phyloP scores from a whole-genome alignment of 2,113 vertebrate genomes.

The Myrmecophaga tridactyla region DNA sequence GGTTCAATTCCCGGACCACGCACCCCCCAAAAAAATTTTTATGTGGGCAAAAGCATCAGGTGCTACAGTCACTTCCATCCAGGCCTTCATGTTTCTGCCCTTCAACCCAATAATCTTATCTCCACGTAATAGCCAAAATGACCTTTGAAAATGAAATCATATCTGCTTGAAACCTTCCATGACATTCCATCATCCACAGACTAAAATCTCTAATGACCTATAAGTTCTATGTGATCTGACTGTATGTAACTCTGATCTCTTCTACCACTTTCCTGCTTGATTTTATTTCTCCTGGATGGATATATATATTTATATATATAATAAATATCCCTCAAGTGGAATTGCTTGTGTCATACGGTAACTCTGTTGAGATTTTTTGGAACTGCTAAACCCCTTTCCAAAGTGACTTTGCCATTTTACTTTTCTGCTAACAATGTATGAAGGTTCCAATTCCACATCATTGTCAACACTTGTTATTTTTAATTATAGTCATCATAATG shows the following conservation, averaged over 20 bases:
- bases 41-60: too few species aligned
- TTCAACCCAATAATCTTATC: background rate
- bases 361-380: background rate
- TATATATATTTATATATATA: background rate
- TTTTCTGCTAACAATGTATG: background rate
- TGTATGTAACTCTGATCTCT: background rate
- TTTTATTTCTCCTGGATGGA: background rate
- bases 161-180: background rate
- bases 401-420: background rate
- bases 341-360: too few species aligned
- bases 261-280: background rate
- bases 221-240: background rate
- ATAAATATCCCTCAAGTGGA: background rate
- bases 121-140: background rate
- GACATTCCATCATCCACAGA: background rate
- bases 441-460: background rate
- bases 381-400: background rate
- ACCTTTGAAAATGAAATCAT: background rate
- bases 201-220: background rate
- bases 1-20: too few species aligned
- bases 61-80: background rate
- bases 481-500: background rate
- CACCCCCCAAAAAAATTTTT: too few species aligned
- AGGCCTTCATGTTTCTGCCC: background rate
- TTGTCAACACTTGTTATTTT: background rate